These are phyloP conservation scores for Dendrocincla tyrannina DNA, from an alignment of 2,797 vertebrate species.

Conservation along the genomic window DNA sequence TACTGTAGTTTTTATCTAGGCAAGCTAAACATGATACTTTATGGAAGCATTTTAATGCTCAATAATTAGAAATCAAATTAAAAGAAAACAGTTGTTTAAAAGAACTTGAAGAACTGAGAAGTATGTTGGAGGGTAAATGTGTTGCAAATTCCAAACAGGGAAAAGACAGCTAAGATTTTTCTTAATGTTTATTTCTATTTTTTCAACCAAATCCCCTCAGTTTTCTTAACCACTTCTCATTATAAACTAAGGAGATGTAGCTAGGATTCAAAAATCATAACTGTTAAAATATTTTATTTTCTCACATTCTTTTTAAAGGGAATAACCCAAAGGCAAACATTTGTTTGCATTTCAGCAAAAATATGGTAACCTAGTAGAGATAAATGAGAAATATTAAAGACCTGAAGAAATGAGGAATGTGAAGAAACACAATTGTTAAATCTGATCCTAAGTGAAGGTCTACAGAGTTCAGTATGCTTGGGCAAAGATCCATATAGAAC, in stretches of 20 bases:
- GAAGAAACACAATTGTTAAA: slow-evolving; percentile 21
- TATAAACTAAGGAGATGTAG: not conserved
- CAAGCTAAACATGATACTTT: not conserved
- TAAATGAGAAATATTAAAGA: slow-evolving; percentile 38
- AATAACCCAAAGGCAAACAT: slow-evolving; percentile 28
- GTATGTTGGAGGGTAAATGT: not conserved
- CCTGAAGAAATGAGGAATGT: not conserved
- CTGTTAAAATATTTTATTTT: slow-evolving; percentile 10
- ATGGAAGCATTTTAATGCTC: not conserved
- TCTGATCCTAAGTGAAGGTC: not conserved
- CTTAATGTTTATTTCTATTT: not conserved
- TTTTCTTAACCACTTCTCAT: not conserved
- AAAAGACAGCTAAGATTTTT: not conserved
- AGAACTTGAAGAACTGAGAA: not conserved
- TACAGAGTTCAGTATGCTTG: not conserved
- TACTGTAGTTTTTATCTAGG: not conserved
- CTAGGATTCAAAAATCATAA: not conserved
- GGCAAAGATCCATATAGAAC: slow-evolving; percentile 19
- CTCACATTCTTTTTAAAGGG: not conserved
- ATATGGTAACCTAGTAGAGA: not conserved
- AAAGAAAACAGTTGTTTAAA: not conserved
- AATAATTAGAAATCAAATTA: not conserved
- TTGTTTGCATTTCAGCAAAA: slow-evolving; percentile 24
- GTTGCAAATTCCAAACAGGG: not conserved
- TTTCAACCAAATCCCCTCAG: not conserved